Percentiles rank a stretch among this genome's conserved stretches.
phyloP scores from a whole-genome alignment of 1,140 invertebrate genomes.

The Hylaeus anthracinus region DNA sequence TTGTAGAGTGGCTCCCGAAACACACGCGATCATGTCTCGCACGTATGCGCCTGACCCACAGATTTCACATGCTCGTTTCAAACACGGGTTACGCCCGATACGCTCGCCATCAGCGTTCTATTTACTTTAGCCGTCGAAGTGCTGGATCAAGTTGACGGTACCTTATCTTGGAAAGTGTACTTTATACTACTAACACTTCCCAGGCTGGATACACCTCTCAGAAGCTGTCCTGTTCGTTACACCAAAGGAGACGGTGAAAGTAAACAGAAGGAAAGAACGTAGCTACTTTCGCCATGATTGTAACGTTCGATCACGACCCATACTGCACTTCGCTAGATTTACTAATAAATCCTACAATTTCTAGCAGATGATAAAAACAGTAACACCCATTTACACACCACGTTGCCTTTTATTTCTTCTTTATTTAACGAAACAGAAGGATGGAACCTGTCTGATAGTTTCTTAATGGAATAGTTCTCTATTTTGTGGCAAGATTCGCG shows the following conservation, averaged over 20 bases:
- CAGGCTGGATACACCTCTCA: background rate
- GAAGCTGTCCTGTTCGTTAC: background rate
- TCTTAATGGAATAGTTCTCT: no score
- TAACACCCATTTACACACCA: no score
- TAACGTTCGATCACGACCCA: background rate
- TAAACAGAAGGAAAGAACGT: background rate
- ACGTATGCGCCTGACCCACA: background rate
- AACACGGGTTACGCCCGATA: background rate
- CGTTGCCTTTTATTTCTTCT: no score
- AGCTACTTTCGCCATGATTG: background rate
- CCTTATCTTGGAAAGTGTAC: constrained; percentile 7
- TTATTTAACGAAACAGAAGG: no score
- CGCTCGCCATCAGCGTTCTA: constrained; percentile 7
- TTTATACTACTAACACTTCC: background rate
- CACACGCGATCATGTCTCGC: no score
- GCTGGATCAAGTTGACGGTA: constrained; percentile 5
- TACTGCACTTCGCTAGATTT: background rate
- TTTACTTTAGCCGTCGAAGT: constrained; percentile 8
- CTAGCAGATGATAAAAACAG: no score
- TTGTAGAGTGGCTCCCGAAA: no score
- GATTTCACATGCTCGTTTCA: background rate
- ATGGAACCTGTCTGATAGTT: no score
- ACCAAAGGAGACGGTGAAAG: background rate
- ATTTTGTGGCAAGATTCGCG: no score
- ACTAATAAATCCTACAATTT: no score